A percentile compares a stretch with the other conserved stretches of the same genome.
These are phyloP conservation scores for Cyanistes caeruleus DNA, from an alignment of 2,113 vertebrate genomes.

Conservation along the genomic window DNA sequence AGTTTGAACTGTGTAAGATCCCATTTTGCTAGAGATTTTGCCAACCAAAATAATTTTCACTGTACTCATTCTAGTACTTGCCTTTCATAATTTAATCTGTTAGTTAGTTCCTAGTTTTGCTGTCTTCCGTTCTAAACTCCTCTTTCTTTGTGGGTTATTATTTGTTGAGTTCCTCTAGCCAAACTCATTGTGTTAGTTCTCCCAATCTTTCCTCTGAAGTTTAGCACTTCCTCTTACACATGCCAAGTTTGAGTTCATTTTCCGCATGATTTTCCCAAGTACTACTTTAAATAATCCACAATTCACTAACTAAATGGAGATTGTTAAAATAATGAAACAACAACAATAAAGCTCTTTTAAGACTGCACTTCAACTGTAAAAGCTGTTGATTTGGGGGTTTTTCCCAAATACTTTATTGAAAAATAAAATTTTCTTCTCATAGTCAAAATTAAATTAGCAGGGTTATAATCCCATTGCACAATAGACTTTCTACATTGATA, in stretches of 20 bases:
- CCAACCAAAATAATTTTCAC: not conserved
- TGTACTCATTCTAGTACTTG: not conserved
- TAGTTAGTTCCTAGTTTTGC: not conserved
- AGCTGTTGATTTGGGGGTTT: not conserved
- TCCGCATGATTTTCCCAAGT: constrained; percentile 37
- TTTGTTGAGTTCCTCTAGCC: constrained; percentile 11
- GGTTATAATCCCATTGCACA: not conserved
- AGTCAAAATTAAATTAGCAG: not conserved
- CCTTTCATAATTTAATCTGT: not conserved
- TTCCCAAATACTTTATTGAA: not conserved
- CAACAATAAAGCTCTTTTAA: constrained; percentile 47
- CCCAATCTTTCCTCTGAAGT: constrained; percentile 28
- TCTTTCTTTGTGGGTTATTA: not conserved
- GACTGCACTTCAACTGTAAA: not conserved
- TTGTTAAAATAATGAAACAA: constrained; percentile 48
- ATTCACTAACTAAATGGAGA: constrained; percentile 22
- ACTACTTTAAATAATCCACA: constrained; percentile 46
- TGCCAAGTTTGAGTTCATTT: constrained; percentile 55
- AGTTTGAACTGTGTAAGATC: not conserved
- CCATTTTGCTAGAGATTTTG: not conserved
- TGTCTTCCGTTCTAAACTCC: not conserved
- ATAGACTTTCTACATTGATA: not conserved
- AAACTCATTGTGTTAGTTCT: not conserved
- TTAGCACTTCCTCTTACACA: constrained; percentile 13
- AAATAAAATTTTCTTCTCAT: constrained; percentile 20